Conservation (phyloP, 2,888 invertebrate species). For the Deilephila elpenor region DNA sequence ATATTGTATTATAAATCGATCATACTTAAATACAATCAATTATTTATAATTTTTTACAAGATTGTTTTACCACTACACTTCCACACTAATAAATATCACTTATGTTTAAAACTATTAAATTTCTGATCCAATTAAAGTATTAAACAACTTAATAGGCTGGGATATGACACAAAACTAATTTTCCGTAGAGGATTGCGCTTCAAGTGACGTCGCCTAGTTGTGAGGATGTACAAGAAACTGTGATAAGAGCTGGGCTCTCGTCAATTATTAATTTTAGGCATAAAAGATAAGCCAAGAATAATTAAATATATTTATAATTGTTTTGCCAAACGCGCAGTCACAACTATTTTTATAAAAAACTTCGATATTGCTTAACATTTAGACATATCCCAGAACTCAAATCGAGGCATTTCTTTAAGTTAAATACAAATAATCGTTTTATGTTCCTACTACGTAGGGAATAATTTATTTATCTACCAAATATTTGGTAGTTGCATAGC, state of each 20-base stretch:
- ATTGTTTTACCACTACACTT: background rate
- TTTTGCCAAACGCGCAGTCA: too few relatives aligned
- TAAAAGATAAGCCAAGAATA: background rate
- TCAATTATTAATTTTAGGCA: background rate
- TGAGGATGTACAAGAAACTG: background rate
- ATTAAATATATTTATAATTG: too few relatives aligned
- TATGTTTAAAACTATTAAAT: background rate
- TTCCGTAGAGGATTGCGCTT: background rate
- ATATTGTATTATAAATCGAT: background rate
- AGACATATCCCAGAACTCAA: too few relatives aligned
- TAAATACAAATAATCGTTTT: too few relatives aligned
- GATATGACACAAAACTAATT: background rate
- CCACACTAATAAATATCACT: background rate
- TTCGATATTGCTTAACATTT: too few relatives aligned
- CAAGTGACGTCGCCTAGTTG: background rate
- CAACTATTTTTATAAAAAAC: too few relatives aligned
- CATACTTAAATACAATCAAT: background rate
- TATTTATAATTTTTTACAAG: background rate
- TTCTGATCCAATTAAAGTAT: background rate
- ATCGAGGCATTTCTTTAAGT: too few relatives aligned
- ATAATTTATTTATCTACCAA: too few relatives aligned
- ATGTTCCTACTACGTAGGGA: too few relatives aligned
- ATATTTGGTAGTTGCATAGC: too few relatives aligned
- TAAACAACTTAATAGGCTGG: background rate
- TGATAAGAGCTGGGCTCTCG: background rate